Evolutionary conservation across 2,797 vertebrate genomes (phyloP), one percentile per base, ranked within the genome.

Genomic region (Sebastes ruberrimus): DNA sequence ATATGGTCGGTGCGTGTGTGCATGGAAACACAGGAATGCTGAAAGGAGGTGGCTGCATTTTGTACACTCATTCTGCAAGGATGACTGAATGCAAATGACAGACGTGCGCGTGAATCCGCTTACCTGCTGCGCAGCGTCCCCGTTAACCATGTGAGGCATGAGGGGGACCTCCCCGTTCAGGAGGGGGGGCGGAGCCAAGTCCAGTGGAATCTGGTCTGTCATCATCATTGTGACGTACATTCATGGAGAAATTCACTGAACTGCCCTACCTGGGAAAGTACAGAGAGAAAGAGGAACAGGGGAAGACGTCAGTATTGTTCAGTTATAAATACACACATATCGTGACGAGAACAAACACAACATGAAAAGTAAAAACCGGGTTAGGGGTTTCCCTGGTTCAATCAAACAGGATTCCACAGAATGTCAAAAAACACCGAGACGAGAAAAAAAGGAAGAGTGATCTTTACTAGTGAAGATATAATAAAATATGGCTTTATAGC

Each of bases 211-310:
- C 94, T 98, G 98, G 97, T 99, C 98, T 96, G 98, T 98, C 98
- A 99, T 99, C 98, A 99, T 99, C 98, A 99, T 99, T 96, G 98
- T 99, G 98, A 99, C 98, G 94, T 99, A 99, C 98, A 99, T 99
- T 99, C 98, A 99, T 99, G 98, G 98, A 99, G 97, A 97, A 97
- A 88, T 96, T 96, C 95, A 96, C 96, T 97, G 95, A 95, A 96
- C 96, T 62, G 94, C 92, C 92, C 94, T 97, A 97, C 96, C 98
- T 99, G 95, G 82, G 46, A 93, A 95, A 75, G 92, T 74, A 96
- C 84, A 94, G 74, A 63, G 46, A 35, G n/a, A 57, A 66, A 25
- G 30, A 73, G 42, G 46, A 46, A 80, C 7, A 75, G 5, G 4
- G 23, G 23, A 46, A 46, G 16, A 65, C 3, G 13, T 79, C 1